These are phyloP conservation scores for Castor canadensis DNA, from an alignment of 2,113 vertebrate species.

Conservation along the genomic window DNA sequence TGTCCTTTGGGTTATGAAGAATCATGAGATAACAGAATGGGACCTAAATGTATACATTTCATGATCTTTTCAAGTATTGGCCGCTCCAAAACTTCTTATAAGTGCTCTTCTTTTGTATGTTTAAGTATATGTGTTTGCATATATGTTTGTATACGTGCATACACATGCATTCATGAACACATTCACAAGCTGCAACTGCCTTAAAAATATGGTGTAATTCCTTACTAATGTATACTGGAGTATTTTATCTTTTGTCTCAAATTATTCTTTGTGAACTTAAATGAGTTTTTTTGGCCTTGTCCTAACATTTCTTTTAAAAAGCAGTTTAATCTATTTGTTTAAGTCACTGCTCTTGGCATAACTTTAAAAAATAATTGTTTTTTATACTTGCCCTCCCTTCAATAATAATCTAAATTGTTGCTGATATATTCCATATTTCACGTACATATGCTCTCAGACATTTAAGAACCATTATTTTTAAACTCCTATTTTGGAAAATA, in stretches of 20 bases:
- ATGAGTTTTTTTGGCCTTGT: background rate
- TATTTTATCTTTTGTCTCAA: background rate
- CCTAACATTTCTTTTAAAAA: background rate
- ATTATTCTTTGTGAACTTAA: background rate
- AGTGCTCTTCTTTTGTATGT: background rate
- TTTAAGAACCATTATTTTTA: background rate
- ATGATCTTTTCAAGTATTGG: constrained; percentile 30
- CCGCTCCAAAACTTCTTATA: constrained; percentile 3
- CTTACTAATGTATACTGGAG: background rate
- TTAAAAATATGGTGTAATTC: background rate
- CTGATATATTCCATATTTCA: background rate
- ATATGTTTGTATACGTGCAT: background rate
- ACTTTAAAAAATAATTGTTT: constrained; percentile 22
- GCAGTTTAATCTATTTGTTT: no score
- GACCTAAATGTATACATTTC: constrained; percentile 47
- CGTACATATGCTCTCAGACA: background rate
- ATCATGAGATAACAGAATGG: constrained; percentile 74
- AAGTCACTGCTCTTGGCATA: background rate
- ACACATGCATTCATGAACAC: background rate
- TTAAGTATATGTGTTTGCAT: no score
- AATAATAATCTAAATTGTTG: background rate
- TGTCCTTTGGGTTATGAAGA: constrained; percentile 73
- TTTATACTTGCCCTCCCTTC: background rate
- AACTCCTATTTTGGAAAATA: background rate
- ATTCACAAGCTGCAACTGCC: background rate